Evolutionary conservation across 2,797 vertebrate species (phyloP), one percentile per base, ranked within the genome.

Genomic region (Ctenopoma kingsleyae): DNA sequence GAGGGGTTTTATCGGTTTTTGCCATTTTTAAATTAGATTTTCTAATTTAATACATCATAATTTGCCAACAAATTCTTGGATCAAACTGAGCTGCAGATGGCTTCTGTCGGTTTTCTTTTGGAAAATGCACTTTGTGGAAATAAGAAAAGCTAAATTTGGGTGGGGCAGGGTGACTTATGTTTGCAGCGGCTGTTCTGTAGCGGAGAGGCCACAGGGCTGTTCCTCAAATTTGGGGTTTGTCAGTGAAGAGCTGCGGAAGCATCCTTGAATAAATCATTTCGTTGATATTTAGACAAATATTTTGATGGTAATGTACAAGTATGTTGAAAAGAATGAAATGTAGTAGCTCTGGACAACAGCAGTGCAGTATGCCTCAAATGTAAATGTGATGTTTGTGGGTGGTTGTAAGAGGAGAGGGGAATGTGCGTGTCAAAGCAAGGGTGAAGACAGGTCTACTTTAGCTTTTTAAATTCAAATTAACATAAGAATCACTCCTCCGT

Each of bases 41-140:
- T 48, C 59, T 70, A 53, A 84, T 73, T 73, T 17, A 69, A 51
- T 68, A 22, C 54, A 36, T 22, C 25, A 22, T 52, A 19, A 75
- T 82, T 71, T 74, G 58, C 78, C 83, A 73, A 69, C 25, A 76
- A 68, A 72, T 63, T 74, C 38, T 72, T 58, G 71, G 71, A 74
- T 65, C 48, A 58, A 50, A 65, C 17, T 2, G 5, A 83, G 57
- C 75, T 69, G 71, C 63, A 16, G 43, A 56, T 25, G 43, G 47
- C 61, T 71, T 69, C 13, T 50, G 67, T 23, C 30, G 11, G 67
- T 36, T 64, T 74, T 80, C 61, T 13, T 8, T 67, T 50, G 47
- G 30, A 83, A 65, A 84, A 76, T 49, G 71, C 49, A 62, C 62
- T 80, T 67, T 71, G 65, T 52, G 61, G 66, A 55, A 78, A 74